Percentiles rank a stretch among this genome's conserved stretches.
Evolutionary conservation across 2,797 vertebrate species (phyloP).

Genomic region (Clarias laeviceps): DNA sequence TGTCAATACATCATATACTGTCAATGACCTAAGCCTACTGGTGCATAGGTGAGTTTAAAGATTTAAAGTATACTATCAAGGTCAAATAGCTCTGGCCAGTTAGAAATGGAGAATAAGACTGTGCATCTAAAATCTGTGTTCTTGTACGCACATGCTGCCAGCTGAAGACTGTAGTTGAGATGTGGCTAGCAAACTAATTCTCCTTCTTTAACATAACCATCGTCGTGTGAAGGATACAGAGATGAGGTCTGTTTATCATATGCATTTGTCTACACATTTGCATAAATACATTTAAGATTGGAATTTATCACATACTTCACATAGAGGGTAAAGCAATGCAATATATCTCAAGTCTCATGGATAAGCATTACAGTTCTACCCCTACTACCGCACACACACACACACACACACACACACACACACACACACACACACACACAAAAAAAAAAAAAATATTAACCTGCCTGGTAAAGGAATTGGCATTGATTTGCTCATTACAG

Average conservation of each 20-base stretch:
- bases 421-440: background rate
- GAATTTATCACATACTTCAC: background rate
- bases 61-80: background rate
- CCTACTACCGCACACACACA: background rate
- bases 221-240: background rate
- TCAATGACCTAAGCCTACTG: slow-evolving; percentile 35
- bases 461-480: no score
- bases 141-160: slow-evolving; percentile 31
- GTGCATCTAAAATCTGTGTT: slow-evolving; percentile 62
- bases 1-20: slow-evolving; percentile 4
- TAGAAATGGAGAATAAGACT: slow-evolving; percentile 21
- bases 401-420: background rate
- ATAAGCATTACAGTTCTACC: background rate
- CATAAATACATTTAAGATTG: background rate
- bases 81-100: background rate
- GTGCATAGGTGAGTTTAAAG: background rate
- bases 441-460: no score
- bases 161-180: slow-evolving; percentile 48
- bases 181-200: slow-evolving; percentile 71
- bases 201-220: slow-evolving; percentile 49
- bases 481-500: no score
- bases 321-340: background rate
- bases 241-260: background rate
- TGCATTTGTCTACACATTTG: background rate
- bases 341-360: background rate